A percentile compares a stretch with the other conserved stretches of the same genome.
phyloP scores from a whole-genome alignment of 2,113 vertebrate genomes.

The Pterocles burchelli region DNA sequence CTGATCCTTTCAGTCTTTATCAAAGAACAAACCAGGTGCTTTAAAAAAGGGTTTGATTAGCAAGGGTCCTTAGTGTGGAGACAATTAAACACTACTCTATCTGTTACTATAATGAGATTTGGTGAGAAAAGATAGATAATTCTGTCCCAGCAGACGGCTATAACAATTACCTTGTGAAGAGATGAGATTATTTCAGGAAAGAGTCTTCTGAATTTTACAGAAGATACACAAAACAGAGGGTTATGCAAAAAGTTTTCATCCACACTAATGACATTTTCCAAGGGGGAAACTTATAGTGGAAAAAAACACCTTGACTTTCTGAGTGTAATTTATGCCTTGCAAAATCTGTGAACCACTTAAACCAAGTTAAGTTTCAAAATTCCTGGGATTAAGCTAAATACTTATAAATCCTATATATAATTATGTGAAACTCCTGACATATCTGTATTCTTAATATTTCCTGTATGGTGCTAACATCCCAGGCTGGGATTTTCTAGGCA shows the following conservation, averaged over 20 bases:
- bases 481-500: background rate
- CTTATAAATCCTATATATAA: background rate
- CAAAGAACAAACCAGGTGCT: slow-evolving; percentile 13
- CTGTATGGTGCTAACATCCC: background rate
- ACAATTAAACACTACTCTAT: slow-evolving; percentile 14
- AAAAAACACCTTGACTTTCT: background rate
- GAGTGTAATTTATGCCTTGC: background rate
- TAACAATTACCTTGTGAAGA: background rate
- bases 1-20: slow-evolving; percentile 34
- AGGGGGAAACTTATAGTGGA: background rate
- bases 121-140: background rate
- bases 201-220: background rate
- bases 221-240: background rate
- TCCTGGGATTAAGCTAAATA: background rate
- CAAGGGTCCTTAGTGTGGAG: background rate
- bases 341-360: background rate
- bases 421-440: background rate
- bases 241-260: background rate
- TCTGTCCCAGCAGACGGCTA: background rate
- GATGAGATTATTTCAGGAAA: background rate
- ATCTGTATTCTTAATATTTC: background rate
- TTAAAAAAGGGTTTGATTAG: slow-evolving; percentile 47
- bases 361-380: background rate
- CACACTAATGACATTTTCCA: background rate
- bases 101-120: slow-evolving; percentile 28